phyloP scores from a whole-genome alignment of 2,113 vertebrate species.

The Peromyscus polionotus region DNA sequence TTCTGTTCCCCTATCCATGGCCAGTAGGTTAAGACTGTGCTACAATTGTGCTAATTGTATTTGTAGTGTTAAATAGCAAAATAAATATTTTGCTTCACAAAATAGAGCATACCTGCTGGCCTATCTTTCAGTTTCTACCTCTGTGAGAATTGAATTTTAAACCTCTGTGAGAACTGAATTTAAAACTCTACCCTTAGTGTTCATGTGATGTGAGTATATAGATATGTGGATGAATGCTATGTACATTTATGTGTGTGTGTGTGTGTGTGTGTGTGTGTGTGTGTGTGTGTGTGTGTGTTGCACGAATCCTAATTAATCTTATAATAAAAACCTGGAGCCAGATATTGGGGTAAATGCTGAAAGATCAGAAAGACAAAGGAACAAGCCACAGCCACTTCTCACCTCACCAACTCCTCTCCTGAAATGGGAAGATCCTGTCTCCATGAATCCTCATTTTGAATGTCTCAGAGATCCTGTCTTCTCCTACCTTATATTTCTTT shows the following conservation, averaged over 20 bases:
- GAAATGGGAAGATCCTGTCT: too few species aligned
- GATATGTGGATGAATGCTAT: neutral
- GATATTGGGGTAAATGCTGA: neutral
- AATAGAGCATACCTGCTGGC: rapidly evolving
- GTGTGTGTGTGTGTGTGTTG: too few species aligned
- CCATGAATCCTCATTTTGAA: too few species aligned
- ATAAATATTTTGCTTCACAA: neutral
- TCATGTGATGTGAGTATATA: rapidly evolving
- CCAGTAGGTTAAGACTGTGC: neutral
- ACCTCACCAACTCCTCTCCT: too few species aligned
- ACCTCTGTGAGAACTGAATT: neutral
- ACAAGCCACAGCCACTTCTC: too few species aligned
- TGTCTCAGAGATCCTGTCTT: too few species aligned
- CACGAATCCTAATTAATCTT: too few species aligned
- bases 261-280: neutral
- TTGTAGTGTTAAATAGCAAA: neutral
- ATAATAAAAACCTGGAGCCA: too few species aligned
- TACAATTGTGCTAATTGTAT: neutral
- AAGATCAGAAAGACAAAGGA: too few species aligned
- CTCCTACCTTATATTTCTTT: too few species aligned
- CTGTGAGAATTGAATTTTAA: neutral
- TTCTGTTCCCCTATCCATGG: neutral
- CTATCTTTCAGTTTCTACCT: neutral
- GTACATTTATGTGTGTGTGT: neutral
- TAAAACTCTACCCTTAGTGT: neutral